These are phyloP conservation scores for Gadopsis bispinosus DNA, from an alignment of 2,797 vertebrate species.

Conservation along the genomic window DNA sequence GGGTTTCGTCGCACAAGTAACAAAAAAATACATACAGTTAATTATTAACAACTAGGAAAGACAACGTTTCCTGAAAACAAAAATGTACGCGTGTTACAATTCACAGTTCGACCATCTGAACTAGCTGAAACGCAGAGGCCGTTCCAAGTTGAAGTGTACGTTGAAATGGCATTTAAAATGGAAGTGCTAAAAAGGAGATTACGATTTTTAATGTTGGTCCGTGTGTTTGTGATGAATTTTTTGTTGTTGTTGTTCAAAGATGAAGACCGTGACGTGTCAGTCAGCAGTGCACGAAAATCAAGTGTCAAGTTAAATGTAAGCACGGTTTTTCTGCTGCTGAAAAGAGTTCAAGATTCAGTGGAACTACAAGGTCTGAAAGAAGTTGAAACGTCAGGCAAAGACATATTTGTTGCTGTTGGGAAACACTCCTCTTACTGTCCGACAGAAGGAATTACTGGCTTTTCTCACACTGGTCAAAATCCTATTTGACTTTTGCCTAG, in stretches of 20 bases:
- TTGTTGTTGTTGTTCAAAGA: background rate
- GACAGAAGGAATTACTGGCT: slow-evolving; percentile 8
- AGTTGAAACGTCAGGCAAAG: background rate
- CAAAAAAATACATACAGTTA: background rate
- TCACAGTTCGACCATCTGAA: background rate
- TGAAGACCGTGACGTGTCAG: background rate
- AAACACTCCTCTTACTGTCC: slow-evolving; percentile 11
- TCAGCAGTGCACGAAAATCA: background rate
- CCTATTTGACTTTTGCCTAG: slow-evolving; percentile 36
- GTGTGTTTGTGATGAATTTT: background rate
- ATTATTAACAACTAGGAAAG: background rate
- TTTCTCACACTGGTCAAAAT: slow-evolving; percentile 50
- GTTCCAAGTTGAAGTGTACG: background rate
- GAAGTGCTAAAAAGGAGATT: background rate
- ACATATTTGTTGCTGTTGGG: background rate
- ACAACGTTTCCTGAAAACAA: background rate
- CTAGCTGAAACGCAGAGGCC: background rate
- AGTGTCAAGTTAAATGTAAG: background rate
- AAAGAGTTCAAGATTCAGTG: background rate
- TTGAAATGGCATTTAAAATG: background rate
- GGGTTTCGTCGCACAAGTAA: background rate
- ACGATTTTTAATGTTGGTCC: background rate
- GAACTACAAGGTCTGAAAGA: background rate
- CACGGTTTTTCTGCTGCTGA: background rate
- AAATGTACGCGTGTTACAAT: background rate